Conservation (phyloP, 1,140 invertebrate species). For the Sycophila sp. region DNA sequence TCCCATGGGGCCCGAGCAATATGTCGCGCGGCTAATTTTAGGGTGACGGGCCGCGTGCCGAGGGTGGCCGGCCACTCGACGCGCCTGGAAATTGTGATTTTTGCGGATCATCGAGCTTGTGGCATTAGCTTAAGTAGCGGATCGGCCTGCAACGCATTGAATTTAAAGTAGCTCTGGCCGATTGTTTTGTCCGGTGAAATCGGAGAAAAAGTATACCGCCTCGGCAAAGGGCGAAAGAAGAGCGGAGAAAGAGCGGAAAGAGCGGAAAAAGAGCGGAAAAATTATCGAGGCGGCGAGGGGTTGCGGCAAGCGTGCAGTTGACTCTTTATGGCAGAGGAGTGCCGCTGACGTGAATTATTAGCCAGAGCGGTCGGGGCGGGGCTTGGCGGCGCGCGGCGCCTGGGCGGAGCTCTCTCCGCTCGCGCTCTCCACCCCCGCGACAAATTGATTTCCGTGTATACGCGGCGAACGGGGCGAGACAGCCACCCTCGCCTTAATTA, state of each 20-base stretch:
- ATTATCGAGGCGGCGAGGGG: neutral
- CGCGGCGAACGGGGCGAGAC: no score
- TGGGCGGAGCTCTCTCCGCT: constrained; percentile 24
- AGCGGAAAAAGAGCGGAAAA: neutral
- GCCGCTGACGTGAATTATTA: constrained; percentile 66
- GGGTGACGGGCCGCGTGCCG: constrained; percentile 43
- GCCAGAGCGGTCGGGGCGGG: constrained; percentile 44
- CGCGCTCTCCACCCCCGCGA: neutral
- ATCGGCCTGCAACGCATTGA: neutral
- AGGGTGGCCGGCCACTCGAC: neutral
- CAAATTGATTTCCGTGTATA: neutral
- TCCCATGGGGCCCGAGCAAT: constrained; percentile 60
- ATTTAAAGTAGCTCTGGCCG: no score
- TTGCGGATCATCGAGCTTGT: constrained; percentile 12
- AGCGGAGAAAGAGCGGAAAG: neutral
- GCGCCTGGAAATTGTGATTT: constrained; percentile 29
- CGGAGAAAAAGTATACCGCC: neutral
- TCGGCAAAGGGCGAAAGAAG: neutral
- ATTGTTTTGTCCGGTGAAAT: no score
- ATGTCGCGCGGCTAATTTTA: constrained; percentile 66
- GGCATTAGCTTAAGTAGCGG: no score
- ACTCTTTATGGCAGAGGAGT: constrained; percentile 63
- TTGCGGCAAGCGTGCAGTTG: constrained; percentile 49
- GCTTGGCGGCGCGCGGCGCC: neutral
- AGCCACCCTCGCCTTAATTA: no score